Base-by-base conservation (phyloP, 1,140 invertebrate genomes). In the Brevipalpus yothersi region DNA sequence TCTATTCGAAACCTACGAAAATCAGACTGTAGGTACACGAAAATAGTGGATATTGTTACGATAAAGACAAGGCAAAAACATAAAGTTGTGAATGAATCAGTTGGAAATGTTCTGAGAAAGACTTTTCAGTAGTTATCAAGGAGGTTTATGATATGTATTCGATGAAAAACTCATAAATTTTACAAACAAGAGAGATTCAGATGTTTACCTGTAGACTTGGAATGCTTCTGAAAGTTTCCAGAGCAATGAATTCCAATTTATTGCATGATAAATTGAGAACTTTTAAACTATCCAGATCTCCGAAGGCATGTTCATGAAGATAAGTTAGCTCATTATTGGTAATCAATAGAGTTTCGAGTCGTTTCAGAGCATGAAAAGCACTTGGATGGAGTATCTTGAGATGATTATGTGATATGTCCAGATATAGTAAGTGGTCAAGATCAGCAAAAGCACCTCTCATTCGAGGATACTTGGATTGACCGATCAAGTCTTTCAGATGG, bases 231-330 rank as follows among this genome's bases (percentile, higher is more conserved):
- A 70, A 69, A 65, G 66, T 67, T 53, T 70, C 68, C 13, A 64
- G 63, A 42, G 68, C 67, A 40, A 70, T 59, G 13, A 67, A 66
- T 2, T 61, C 63, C 7, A 70, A 43, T 11, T 65, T 43, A 67
- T 92, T 92, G 58, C 77, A 75, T 59, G 81, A 79, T 58, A 92
- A 72, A 68, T 88, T 80, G 13, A 91, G 67, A 58, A 81, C 77
- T 69, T 87, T 84, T 10, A 91, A 69, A 45, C 76, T 78, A 49
- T 77, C 73, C 13, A 88, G 66, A 15, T 81, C 82, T 17, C 64
- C 63, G 56, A 73, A 71, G 17, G 83, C 80, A 41, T 13, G 65
- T 47, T 66, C 82, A 78, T 66, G 80, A 78, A 67, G 80, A 76
- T 54, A 89, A 68, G n/a, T 76, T 70, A 66, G 47, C n/a, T 61